These are phyloP conservation scores for Bucorvus abyssinicus DNA, from an alignment of 2,797 vertebrate species.

Conservation along the genomic window DNA sequence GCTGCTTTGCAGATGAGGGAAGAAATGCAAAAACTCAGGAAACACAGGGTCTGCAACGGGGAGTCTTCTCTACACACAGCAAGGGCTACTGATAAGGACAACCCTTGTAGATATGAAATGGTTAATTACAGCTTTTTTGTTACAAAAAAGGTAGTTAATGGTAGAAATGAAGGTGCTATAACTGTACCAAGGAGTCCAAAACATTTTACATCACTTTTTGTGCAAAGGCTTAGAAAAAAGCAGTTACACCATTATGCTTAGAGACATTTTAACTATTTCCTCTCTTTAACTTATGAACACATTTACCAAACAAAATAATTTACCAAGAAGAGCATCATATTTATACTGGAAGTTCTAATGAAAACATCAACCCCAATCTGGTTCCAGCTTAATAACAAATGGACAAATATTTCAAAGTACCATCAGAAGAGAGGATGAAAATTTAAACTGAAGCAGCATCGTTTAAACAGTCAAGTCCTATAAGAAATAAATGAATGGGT, in stretches of 20 bases:
- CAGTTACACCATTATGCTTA: not conserved
- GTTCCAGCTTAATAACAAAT: conserved; percentile 15
- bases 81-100: not conserved
- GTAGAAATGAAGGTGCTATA: not conserved
- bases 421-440: not conserved
- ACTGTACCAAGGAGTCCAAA: not conserved
- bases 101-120: not conserved
- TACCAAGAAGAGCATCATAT: not conserved
- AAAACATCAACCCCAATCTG: conserved; percentile 24
- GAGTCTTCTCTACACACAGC: not conserved
- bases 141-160: not conserved
- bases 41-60: not conserved
- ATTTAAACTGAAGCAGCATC: not conserved
- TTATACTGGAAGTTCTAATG: not conserved
- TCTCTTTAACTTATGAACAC: not conserved
- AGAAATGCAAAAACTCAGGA: not conserved
- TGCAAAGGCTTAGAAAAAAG: not conserved
- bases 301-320: not conserved
- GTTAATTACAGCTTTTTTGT: not conserved
- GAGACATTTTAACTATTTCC: not conserved
- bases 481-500: not conserved
- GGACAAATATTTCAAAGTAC: not conserved
- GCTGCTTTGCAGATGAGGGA: not conserved
- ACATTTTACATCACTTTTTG: not conserved
- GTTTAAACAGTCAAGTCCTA: not conserved